Evolutionary conservation across 2,888 invertebrate genomes (phyloP).

Genomic region (Galeruca laticollis): DNA sequence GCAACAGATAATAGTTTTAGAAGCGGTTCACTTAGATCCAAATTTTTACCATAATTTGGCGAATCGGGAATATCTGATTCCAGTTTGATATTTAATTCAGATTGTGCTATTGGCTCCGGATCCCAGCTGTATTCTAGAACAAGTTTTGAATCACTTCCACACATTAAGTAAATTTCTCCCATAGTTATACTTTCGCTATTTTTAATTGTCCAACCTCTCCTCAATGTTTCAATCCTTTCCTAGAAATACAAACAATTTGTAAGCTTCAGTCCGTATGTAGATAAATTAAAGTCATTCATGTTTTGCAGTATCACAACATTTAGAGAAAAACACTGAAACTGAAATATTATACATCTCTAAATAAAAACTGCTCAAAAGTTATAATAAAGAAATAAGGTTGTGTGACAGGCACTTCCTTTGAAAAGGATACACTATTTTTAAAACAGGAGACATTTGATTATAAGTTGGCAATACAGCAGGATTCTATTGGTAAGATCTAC

Average conservation of each 20-base stretch:
- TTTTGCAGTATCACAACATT: neutral
- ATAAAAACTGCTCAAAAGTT: too few relatives aligned
- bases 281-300: neutral
- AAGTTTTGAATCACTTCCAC: slow-evolving; percentile 80
- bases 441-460: too few relatives aligned
- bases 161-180: slow-evolving; percentile 91
- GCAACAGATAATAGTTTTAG: slow-evolving; percentile 71
- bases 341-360: too few relatives aligned
- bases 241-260: slow-evolving; percentile 31
- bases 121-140: slow-evolving; percentile 86
- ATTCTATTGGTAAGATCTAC: too few relatives aligned
- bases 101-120: slow-evolving; percentile 48
- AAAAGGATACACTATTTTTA: too few relatives aligned
- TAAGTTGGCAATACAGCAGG: too few relatives aligned
- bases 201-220: slow-evolving; percentile 82
- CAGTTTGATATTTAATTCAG: slow-evolving; percentile 38
- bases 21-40: slow-evolving; percentile 63
- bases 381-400: too few relatives aligned
- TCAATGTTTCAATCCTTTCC: slow-evolving; percentile 65
- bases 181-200: slow-evolving; percentile 85
- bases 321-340: too few relatives aligned
- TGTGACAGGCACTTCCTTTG: too few relatives aligned
- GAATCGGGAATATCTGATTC: slow-evolving; percentile 25
- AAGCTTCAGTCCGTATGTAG: neutral
- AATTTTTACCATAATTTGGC: slow-evolving; percentile 28